Evolutionary conservation across 2,113 vertebrate genomes (phyloP), one percentile per base, ranked within the genome.

Genomic region (Marcusenius ussheri): DNA sequence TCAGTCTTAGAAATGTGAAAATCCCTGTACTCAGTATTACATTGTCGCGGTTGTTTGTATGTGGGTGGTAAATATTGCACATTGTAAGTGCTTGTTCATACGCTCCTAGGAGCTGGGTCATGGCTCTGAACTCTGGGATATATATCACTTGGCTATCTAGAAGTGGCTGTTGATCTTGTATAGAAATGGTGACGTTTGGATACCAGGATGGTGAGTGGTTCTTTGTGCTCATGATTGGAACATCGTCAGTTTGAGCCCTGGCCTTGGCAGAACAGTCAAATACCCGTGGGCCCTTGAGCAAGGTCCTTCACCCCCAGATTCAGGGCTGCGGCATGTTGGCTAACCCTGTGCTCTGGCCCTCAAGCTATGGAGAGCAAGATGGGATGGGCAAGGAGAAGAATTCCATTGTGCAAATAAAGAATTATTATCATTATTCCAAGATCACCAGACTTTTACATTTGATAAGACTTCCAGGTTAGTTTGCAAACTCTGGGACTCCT

Each of bases 1-100:
- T 90, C 15, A 13, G 35, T n/a, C 35, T 77, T 21, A 66, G 46
- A 62, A 89, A 88, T 88, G n/a, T n/a, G 42, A 74, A 74, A 47
- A 46, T 39, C 7, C 42, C 46, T 7, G n/a, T 46, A 84, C 21
- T 84, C 9, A 84, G 83, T 83, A 10, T 83, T 45, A 83, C 42
- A 21, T 83, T 83, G 77, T 39, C 39, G 2, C n/a, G 1, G 27
- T 31, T 70, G 62, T 70, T 70, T 45, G 42, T 21, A 3, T 83
- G 77, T 45, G 39, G 39, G 45, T n/a, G 21, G 45, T 46, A 17
- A 24, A 21, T 89, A 85, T n/a, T 51, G 8, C 42, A 84, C 51
- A n/a, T 51, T 46, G 80, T 51, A 89, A 46, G 83, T 47, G 83
- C 3, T 80, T 80, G 15, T 80, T 80, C 31, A 77, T 77, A 19